Conservation (phyloP, 2,888 invertebrate genomes). For the Mesoligia furuncula region DNA sequence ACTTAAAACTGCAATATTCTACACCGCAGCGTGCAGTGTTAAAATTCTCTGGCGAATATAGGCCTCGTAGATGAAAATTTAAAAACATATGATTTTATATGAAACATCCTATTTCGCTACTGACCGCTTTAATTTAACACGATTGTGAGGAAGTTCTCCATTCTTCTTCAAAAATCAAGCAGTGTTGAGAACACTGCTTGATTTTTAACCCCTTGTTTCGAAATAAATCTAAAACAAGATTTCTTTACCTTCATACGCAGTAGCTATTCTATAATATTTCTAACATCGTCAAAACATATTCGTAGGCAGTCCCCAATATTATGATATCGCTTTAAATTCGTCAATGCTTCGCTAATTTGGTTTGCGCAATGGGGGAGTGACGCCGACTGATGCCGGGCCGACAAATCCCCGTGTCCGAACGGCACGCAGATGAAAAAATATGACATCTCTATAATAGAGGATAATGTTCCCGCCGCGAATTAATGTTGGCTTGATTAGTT, state of each 20-base stretch:
- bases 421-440: conserved; percentile 72
- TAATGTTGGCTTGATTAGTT: conserved; percentile 56
- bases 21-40: no score
- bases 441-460: conserved; percentile 80
- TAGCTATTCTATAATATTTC: conserved; percentile 1
- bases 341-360: conserved; percentile 80
- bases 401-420: conserved; percentile 65
- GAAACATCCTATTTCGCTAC: neutral
- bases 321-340: conserved; percentile 78
- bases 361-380: conserved; percentile 64
- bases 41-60: no score
- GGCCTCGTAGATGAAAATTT: no score
- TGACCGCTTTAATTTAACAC: neutral
- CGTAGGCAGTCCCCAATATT: conserved; percentile 57
- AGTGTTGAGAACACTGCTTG: neutral
- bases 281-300: conserved; percentile 34
- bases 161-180: neutral
- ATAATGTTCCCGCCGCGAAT: conserved; percentile 57
- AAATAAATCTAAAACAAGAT: neutral
- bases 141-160: neutral
- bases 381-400: conserved; percentile 31
- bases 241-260: neutral
- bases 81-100: no score
- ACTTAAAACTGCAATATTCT: no score
- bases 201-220: neutral